Base-by-base conservation (phyloP, 2,888 invertebrate genomes). In the Eumacrocentrus americanus region DNA sequence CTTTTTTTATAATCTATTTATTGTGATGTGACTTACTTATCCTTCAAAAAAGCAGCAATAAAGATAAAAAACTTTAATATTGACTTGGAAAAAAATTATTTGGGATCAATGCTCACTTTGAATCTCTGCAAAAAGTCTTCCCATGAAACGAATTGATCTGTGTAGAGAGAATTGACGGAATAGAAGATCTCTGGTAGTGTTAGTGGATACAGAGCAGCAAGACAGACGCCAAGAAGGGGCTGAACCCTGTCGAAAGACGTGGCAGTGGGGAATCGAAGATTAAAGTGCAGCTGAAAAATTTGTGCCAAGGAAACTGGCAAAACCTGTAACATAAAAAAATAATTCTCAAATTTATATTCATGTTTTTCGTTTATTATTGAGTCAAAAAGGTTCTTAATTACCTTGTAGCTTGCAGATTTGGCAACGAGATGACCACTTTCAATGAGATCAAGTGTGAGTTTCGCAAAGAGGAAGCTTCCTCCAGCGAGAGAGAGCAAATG, bases 341-440 rank as follows among this genome's bases (percentile, higher is more conserved):
- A n/a, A 14, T 23, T 37, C 9, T 29, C 18, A 0, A 53, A 35
- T 25, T 25, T 29, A n/a, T 5, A 18, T 44, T 46, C 3, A 14
- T 25, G 3, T 16, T 16, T 40, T 40, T 40, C 16, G 1, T n/a
- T 2, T 40, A 57, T 52, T 51, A 6, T 22, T 37, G 5, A 5
- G 35, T 51, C 22, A 20, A 14, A 44, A 20, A 55, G 34, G 29
- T 29, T 3, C 23, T 9, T 20, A 47, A 60, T 48, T 55, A 81
- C 92, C 84, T 96, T 96, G 80, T 95, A 97, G 76, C 94, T 94
- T 0, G 94, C 89, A 3, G 95, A 95, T 82, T 97, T 97, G 37
- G 95, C 90, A 12, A 96, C 95, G 65, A 98, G 86, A 74, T 94
- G 92, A 44, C 96, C 96, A 71, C 90, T 87, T 79, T 96, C 95